phyloP scores from a whole-genome alignment of 2,113 vertebrate species.

The Spilogale gracilis region DNA sequence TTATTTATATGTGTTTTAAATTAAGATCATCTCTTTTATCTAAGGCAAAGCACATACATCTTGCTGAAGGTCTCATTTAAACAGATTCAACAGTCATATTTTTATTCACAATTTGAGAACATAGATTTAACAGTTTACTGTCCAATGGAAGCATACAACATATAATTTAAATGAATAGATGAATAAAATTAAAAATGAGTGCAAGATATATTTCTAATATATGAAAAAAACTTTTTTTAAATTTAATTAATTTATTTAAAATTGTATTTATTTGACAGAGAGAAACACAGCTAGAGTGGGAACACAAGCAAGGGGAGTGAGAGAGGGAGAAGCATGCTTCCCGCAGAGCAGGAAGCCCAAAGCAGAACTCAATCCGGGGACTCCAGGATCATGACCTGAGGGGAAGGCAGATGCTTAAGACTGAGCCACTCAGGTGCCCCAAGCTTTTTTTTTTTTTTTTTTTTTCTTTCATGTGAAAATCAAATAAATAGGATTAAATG shows the following conservation, averaged over 20 bases:
- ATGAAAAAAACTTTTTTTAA: not conserved
- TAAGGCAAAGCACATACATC: not conserved
- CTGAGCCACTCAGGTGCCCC: too few relatives aligned
- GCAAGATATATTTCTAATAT: not conserved
- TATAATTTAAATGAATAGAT: not conserved
- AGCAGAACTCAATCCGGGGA: too few relatives aligned
- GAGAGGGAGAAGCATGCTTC: too few relatives aligned
- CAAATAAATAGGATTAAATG: slow-evolving; percentile 4
- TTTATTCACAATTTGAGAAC: not conserved
- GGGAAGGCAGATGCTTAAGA: too few relatives aligned
- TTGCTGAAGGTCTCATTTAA: not conserved
- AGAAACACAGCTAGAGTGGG: too few relatives aligned
- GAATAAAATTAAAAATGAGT: not conserved
- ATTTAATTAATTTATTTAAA: too few relatives aligned
- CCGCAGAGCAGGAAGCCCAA: too few relatives aligned
- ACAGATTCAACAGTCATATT: not conserved
- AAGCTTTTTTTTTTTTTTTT: too few relatives aligned
- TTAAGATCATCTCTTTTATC: not conserved
- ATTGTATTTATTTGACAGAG: too few relatives aligned
- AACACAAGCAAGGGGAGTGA: too few relatives aligned
- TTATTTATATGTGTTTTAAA: not conserved
- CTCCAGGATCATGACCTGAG: too few relatives aligned
- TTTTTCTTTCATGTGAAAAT: not conserved
- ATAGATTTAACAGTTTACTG: not conserved
- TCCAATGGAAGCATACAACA: not conserved